Evolutionary conservation across 1,140 invertebrate species (phyloP).

Genomic region (Microplitis mediator): DNA sequence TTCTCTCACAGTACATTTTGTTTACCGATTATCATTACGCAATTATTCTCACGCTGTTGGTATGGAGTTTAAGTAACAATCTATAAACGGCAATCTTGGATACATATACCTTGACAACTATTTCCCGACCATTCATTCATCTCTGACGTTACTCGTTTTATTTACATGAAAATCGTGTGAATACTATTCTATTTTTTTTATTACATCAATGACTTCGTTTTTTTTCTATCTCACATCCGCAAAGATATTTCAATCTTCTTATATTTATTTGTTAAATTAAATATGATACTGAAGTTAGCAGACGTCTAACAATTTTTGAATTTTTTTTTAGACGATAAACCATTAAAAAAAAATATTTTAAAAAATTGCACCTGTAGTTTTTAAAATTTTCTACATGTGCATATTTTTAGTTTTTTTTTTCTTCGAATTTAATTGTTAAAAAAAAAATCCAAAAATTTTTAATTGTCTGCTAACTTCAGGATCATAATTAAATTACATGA

Average conservation of each 20-base stretch:
- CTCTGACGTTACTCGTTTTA: not conserved
- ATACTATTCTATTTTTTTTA: not conserved
- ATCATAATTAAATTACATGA: not conserved
- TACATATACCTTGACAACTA: constrained; percentile 18
- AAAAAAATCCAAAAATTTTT: too few species aligned
- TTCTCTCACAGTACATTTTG: constrained; percentile 28
- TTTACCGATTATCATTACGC: constrained; percentile 24
- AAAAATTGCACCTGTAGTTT: too few species aligned
- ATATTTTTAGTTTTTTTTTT: too few species aligned
- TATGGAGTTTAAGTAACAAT: constrained; percentile 13
- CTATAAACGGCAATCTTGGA: constrained; percentile 9
- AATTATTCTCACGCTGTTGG: constrained; percentile 25
- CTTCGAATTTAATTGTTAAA: too few species aligned
- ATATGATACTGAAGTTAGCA: not conserved
- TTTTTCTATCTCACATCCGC: not conserved
- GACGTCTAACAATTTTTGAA: too few species aligned
- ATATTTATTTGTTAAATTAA: not conserved
- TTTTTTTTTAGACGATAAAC: too few species aligned
- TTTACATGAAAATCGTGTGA: constrained; percentile 2
- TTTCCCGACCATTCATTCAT: constrained; percentile 26
- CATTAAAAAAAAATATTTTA: too few species aligned
- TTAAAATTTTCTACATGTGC: not conserved
- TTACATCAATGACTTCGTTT: not conserved
- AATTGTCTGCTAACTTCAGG: too few species aligned
- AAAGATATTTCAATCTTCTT: too few species aligned